Base-by-base conservation (phyloP, 2,113 vertebrate genomes). In the Cryptotis parvus region DNA sequence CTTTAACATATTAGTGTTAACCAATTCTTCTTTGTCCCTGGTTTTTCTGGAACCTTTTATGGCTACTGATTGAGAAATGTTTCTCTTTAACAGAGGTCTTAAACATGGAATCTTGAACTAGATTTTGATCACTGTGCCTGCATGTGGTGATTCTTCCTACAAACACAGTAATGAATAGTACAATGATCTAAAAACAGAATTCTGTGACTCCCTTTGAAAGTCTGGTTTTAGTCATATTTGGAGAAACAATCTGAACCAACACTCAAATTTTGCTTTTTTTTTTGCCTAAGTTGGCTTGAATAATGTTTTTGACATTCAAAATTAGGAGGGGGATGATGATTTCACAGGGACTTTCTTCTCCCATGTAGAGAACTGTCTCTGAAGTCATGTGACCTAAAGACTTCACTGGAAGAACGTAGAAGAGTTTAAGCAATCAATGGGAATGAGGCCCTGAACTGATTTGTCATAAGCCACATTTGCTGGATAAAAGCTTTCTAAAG, bases 331-430 rank as follows among this genome's bases (percentile, higher is more conserved):
- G 4, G 43, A 27, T 37, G 12, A 79, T 26, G 61, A 37, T 45
- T 58, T 24, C 33, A 33, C 29, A 37, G 27, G 37, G 27, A 69
- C 22, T 29, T 85, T 49, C 45, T 75, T 75, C 29, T 72, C 9
- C 29, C 10, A 24, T 1, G 26, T 31, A 73, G 18, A 90, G 12
- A 9, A 14, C 74, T 70, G 9, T 65, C 43, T 61, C 63, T 79
- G 49, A 70, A 80, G 35, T 66, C 84, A 4, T 31, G 18, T 76
- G 43, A 80, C 80, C 63, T 79, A 84, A 84, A 87, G 6, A 92
- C 84, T 20, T 15, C 27, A 66, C 20, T 8, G 4, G 12, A 58
- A 77, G 27, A 39, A 58, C 22, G 49, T 55, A n/a, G 9, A 69
- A 66, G 68, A 76, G 16, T n/a, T 3, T 49, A 43, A 45, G 7